phyloP scores from a whole-genome alignment of 2,888 invertebrate species.

The Ormia ochracea region DNA sequence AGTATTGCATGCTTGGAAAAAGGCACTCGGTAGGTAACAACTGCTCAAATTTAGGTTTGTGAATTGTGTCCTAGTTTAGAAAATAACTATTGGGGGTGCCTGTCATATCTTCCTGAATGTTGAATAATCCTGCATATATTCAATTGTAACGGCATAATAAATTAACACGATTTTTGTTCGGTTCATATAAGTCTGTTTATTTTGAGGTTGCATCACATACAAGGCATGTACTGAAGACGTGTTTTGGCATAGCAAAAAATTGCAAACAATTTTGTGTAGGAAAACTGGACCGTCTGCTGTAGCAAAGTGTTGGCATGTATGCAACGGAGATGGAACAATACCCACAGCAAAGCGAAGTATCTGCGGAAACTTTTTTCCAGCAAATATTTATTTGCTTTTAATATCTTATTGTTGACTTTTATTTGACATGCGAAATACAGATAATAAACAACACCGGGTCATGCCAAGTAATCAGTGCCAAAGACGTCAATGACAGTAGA shows the following conservation, averaged over 20 bases:
- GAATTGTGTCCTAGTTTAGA: background rate
- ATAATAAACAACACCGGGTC: too few species aligned
- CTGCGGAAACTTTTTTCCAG: background rate
- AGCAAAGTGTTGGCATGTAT: background rate
- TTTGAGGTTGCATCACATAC: background rate
- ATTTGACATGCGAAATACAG: too few species aligned
- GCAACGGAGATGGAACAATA: background rate
- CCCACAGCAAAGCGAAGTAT: background rate
- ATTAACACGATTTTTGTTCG: background rate
- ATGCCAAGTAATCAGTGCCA: too few species aligned
- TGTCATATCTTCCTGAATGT: background rate
- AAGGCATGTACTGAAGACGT: conserved; percentile 5
- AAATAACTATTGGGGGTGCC: background rate
- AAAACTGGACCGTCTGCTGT: background rate
- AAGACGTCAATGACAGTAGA: too few species aligned
- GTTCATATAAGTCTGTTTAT: background rate
- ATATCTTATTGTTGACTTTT: too few species aligned
- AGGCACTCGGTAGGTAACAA: too few species aligned
- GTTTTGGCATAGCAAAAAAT: conserved; percentile 4
- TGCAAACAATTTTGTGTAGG: background rate
- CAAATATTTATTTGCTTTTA: background rate
- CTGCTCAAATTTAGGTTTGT: background rate
- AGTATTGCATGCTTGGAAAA: too few species aligned
- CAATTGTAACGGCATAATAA: background rate
- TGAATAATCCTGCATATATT: background rate